phyloP scores from a whole-genome alignment of 2,113 vertebrate genomes.

The Coptodon bakossiorum region DNA sequence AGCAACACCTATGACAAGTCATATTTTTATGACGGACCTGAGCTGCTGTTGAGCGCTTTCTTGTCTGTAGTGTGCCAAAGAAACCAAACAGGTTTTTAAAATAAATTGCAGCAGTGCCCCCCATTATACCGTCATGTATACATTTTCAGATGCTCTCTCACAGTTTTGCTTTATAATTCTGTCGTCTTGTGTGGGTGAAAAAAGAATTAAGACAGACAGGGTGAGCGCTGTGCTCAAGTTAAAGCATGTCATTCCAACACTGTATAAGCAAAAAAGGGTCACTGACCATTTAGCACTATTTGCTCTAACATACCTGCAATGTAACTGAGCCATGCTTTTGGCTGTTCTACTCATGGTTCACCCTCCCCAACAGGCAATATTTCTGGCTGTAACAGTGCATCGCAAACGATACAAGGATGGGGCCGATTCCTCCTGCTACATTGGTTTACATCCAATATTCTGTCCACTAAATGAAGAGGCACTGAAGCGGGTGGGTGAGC shows the following conservation, averaged over 20 bases:
- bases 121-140: not conserved
- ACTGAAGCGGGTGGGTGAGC: slow-evolving; percentile 1
- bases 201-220: not conserved
- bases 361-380: not conserved
- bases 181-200: not conserved
- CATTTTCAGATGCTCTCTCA: not conserved
- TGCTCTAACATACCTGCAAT: not conserved
- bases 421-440: not conserved
- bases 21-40: not conserved
- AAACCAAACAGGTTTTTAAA: not conserved
- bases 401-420: not conserved
- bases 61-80: not conserved
- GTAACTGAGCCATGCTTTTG: not conserved
- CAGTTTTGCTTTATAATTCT: not conserved
- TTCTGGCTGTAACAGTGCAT: not conserved
- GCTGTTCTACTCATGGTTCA: not conserved
- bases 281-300: not conserved
- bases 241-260: not conserved
- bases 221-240: not conserved
- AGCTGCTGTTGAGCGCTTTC: not conserved
- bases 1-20: not conserved
- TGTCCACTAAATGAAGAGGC: slow-evolving; percentile 8
- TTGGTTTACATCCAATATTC: slow-evolving; percentile 7
- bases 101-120: not conserved
- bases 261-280: not conserved